These are phyloP conservation scores for Helogale parvula DNA, from an alignment of 2,113 vertebrate genomes.

Conservation along the genomic window DNA sequence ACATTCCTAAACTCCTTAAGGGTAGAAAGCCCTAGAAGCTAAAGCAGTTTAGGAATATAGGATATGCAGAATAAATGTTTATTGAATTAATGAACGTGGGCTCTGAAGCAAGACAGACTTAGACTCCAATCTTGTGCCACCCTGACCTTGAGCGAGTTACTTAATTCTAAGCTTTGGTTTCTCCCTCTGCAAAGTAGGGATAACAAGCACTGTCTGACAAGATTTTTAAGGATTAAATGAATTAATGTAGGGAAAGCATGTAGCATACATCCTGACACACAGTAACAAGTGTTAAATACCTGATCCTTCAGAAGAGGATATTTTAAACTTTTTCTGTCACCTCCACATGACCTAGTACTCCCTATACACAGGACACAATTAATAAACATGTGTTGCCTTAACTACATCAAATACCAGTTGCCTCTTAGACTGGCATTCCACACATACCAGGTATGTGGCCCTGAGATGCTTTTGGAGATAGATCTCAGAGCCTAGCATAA, in stretches of 20 bases:
- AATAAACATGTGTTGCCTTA: slow-evolving; percentile 51
- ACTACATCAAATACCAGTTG: slow-evolving; percentile 43
- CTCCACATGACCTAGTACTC: background rate
- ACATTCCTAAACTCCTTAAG: background rate
- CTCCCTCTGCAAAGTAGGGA: slow-evolving; percentile 17
- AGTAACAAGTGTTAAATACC: slow-evolving; percentile 3
- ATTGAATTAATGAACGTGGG: slow-evolving; percentile 14
- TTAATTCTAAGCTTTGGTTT: slow-evolving; percentile 36
- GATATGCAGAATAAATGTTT: slow-evolving; percentile 6
- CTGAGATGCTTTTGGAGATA: background rate
- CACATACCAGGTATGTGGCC: slow-evolving; percentile 9
- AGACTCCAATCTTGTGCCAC: background rate
- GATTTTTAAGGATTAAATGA: slow-evolving; percentile 35
- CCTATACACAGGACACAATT: background rate
- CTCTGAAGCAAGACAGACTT: background rate
- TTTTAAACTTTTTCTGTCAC: slow-evolving; percentile 10
- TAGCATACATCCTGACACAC: background rate
- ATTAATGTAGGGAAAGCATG: background rate
- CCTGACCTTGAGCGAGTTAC: background rate
- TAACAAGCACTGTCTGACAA: slow-evolving; percentile 41
- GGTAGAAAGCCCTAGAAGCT: background rate
- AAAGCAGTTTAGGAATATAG: background rate
- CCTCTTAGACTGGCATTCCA: slow-evolving; percentile 43
- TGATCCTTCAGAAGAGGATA: slow-evolving; percentile 25
- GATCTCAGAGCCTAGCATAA: background rate